Percentiles rank a stretch among this genome's conserved stretches.
Evolutionary conservation across 2,797 vertebrate genomes (phyloP).

Genomic region (Tokudaia tokunoshimensis): DNA sequence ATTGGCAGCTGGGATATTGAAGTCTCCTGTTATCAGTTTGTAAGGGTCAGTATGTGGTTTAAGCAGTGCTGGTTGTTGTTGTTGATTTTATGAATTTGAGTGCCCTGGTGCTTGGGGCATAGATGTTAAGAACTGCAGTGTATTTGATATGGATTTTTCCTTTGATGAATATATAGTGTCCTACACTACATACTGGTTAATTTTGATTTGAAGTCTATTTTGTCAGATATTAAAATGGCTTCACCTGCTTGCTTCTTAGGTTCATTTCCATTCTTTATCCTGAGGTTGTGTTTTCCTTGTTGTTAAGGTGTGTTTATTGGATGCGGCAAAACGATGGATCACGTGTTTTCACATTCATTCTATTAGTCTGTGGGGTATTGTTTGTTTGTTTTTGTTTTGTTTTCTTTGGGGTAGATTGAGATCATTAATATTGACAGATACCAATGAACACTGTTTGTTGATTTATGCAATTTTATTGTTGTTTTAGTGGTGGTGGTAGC

Average conservation of each 20-base stretch:
- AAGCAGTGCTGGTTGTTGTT: background rate
- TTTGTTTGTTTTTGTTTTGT: background rate
- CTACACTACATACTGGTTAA: too few species aligned
- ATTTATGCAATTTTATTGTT: background rate
- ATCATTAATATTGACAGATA: background rate
- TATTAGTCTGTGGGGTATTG: background rate
- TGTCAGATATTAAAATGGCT: too few species aligned
- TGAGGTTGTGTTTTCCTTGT: too few species aligned
- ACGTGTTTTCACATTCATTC: background rate
- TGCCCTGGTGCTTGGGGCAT: too few species aligned
- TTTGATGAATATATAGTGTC: too few species aligned
- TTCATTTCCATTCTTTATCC: too few species aligned
- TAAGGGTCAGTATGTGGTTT: background rate
- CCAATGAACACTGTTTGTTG: background rate
- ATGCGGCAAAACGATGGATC: background rate
- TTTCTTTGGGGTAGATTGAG: background rate
- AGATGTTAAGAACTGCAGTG: too few species aligned
- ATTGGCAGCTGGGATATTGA: background rate
- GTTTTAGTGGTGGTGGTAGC: background rate
- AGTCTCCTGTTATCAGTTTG: background rate
- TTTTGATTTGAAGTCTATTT: too few species aligned
- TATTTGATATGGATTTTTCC: too few species aligned
- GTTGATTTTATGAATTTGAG: too few species aligned
- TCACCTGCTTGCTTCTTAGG: too few species aligned
- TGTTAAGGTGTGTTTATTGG: background rate